Conservation (phyloP, 92 coral and sea anemone genomes). For the Parazoanthus atlanticus region DNA sequence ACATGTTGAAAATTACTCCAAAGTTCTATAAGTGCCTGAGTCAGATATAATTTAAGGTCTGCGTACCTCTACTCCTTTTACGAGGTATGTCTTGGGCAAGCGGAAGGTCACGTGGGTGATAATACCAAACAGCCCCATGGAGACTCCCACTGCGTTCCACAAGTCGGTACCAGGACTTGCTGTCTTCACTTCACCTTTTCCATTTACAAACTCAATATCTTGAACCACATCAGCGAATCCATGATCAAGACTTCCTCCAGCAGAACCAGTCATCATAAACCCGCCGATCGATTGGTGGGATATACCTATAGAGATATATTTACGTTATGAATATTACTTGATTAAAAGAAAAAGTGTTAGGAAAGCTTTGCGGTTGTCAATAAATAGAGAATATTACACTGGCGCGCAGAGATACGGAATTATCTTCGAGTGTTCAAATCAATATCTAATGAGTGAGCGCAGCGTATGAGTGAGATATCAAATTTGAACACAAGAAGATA, state of each 20-base stretch:
- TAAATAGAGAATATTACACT: too few relatives aligned
- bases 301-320: conserved; percentile 23
- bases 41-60: too few relatives aligned
- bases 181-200: conserved; percentile 46
- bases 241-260: conserved; percentile 76
- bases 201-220: conserved; percentile 75
- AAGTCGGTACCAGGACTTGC: conserved; percentile 56
- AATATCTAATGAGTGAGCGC: too few relatives aligned
- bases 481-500: too few relatives aligned
- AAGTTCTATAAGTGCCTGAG: too few relatives aligned
- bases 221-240: conserved; percentile 69
- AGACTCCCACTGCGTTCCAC: conserved; percentile 80
- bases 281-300: conserved; percentile 74
- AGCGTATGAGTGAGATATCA: too few relatives aligned
- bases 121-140: conserved; percentile 78
- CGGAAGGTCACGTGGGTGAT: conserved; percentile 75
- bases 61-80: conserved; percentile 55
- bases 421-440: too few relatives aligned
- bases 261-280: conserved; percentile 72
- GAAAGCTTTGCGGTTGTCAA: too few relatives aligned
- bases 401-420: too few relatives aligned
- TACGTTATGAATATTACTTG: neutral
- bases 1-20: too few relatives aligned
- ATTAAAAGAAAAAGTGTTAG: neutral
- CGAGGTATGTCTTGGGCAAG: conserved; percentile 41